These are phyloP conservation scores for Prionailurus viverrinus DNA, from an alignment of 2,113 vertebrate genomes.

Conservation along the genomic window DNA sequence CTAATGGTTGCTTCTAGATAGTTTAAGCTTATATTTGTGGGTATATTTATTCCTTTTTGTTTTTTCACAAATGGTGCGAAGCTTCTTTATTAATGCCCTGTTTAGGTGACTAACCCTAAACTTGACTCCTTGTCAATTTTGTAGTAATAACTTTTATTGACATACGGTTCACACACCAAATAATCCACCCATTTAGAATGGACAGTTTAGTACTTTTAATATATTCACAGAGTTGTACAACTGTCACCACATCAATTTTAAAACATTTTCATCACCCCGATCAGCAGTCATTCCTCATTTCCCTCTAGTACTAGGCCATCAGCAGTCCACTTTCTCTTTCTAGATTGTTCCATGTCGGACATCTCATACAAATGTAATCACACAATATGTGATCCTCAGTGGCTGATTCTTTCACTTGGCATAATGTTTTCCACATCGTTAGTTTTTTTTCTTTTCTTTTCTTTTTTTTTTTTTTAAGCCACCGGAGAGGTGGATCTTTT, in stretches of 20 bases:
- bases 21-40: not conserved
- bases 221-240: not conserved
- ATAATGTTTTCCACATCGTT: not conserved
- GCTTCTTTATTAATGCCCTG: not conserved
- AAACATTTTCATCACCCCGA: not conserved
- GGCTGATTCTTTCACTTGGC: slow-evolving; percentile 3
- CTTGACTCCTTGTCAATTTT: not conserved
- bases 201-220: not conserved
- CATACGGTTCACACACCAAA: not conserved
- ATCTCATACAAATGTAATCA: not conserved
- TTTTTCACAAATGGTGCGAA: not conserved
- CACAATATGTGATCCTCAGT: not conserved
- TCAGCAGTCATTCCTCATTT: not conserved
- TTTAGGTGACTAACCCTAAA: not conserved
- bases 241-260: slow-evolving; percentile 11
- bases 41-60: not conserved
- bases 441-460: not conserved
- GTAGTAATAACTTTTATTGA: not conserved
- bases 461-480: too few species aligned
- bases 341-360: not conserved
- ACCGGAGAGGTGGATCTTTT: too few species aligned
- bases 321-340: not conserved
- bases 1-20: not conserved
- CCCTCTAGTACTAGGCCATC: not conserved
- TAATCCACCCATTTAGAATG: not conserved